phyloP scores from a whole-genome alignment of 35 echinoderm and acorn worm species.

The Strongylocentrotus purpuratus region DNA sequence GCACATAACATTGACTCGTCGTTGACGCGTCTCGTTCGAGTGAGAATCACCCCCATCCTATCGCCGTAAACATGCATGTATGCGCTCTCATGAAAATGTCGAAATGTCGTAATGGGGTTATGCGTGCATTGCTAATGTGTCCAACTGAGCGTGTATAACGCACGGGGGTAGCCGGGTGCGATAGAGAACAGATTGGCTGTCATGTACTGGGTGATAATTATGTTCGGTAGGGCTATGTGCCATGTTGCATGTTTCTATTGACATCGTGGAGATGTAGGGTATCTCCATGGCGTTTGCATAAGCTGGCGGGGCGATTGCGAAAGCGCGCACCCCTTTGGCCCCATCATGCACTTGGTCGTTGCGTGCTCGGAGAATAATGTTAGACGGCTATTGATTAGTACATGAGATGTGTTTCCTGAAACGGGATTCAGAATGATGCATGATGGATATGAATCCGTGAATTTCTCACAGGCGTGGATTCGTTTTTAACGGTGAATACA shows the following conservation, averaged over 20 bases:
- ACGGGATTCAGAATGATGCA: background rate
- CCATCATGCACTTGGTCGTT: background rate
- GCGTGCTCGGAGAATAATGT: background rate
- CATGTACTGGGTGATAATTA: background rate
- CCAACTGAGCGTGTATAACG: background rate
- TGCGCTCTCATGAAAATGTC: background rate
- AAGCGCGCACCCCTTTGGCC: background rate
- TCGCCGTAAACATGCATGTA: background rate
- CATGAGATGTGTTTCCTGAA: background rate
- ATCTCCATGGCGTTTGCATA: background rate
- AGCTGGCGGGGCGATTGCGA: background rate
- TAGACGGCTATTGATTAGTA: background rate
- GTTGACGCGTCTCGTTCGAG: background rate
- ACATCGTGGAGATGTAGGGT: background rate
- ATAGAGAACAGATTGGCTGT: background rate
- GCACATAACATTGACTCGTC: background rate
- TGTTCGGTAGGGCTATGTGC: background rate
- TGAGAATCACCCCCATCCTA: background rate
- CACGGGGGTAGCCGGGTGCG: background rate
- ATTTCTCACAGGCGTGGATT: background rate
- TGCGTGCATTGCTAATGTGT: background rate
- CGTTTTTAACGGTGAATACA: background rate
- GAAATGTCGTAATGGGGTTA: constrained; percentile 16
- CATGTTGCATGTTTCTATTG: background rate
- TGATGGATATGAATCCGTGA: background rate